phyloP scores from a whole-genome alignment of 2,113 vertebrate genomes.

The Butorides virescens region DNA sequence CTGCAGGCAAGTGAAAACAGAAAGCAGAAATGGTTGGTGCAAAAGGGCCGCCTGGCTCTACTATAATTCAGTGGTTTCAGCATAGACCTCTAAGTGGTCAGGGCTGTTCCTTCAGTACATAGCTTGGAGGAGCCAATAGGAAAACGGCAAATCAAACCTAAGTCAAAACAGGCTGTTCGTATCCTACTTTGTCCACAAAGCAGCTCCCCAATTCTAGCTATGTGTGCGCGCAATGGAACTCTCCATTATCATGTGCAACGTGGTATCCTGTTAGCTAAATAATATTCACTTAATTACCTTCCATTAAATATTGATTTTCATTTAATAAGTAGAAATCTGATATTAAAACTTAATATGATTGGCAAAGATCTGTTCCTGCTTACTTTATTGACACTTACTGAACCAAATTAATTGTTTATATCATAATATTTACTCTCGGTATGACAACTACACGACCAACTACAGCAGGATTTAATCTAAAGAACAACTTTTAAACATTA shows the following conservation, averaged over 20 bases:
- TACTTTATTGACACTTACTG: background rate
- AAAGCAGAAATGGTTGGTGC: background rate
- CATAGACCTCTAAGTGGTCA: background rate
- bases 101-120: background rate
- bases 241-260: rapidly evolving
- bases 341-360: conserved; percentile 2
- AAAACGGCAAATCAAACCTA: background rate
- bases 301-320: background rate
- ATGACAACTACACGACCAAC: background rate
- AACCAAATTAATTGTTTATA: background rate
- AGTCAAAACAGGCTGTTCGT: background rate
- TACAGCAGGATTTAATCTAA: background rate
- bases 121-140: background rate
- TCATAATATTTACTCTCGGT: background rate
- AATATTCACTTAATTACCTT: background rate
- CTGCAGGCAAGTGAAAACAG: background rate
- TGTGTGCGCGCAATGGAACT: background rate
- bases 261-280: background rate
- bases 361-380: background rate
- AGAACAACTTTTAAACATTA: background rate
- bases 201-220: background rate
- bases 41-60: background rate
- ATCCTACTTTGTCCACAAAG: background rate
- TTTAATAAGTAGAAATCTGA: background rate
- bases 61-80: background rate